phyloP scores from a whole-genome alignment of 1,140 invertebrate species.

The Caenorhabditis brenneri region DNA sequence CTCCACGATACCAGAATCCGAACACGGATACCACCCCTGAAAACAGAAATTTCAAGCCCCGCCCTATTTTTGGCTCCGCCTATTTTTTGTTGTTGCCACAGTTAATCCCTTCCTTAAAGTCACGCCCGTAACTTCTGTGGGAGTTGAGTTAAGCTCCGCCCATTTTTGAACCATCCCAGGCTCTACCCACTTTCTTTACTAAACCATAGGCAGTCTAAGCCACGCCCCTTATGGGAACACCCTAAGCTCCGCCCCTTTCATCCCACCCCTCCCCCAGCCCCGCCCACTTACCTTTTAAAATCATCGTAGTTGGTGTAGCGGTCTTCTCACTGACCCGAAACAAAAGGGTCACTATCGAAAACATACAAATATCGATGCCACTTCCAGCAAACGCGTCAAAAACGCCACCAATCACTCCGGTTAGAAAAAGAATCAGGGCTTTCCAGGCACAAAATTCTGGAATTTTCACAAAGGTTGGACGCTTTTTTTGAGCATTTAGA shows the following conservation, averaged over 20 bases:
- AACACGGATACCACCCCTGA: conserved; percentile 54
- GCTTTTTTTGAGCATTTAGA: conserved; percentile 59
- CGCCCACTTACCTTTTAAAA: conserved; percentile 54
- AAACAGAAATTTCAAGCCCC: no score
- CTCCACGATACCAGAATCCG: conserved; percentile 59
- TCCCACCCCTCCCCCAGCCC: no score
- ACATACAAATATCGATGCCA: conserved; percentile 66
- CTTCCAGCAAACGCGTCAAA: conserved; percentile 58
- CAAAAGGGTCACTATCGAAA: conserved; percentile 63
- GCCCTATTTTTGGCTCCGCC: no score
- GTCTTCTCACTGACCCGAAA: conserved; percentile 69
- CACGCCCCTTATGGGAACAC: no score
- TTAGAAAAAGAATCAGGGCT: conserved; percentile 56
- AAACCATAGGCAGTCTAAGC: no score
- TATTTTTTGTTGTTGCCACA: no score
- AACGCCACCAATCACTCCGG: conserved; percentile 64
- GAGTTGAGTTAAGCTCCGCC: no score
- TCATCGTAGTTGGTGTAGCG: conserved; percentile 50
- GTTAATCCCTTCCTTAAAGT: no score
- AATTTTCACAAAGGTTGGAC: conserved; percentile 55
- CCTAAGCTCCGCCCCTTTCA: no score
- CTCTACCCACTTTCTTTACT: no score
- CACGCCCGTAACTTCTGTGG: no score
- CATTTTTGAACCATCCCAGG: background rate
- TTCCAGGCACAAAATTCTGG: conserved; percentile 60